Conservation (phyloP, 2,888 invertebrate species). For the Atrina japonica region DNA sequence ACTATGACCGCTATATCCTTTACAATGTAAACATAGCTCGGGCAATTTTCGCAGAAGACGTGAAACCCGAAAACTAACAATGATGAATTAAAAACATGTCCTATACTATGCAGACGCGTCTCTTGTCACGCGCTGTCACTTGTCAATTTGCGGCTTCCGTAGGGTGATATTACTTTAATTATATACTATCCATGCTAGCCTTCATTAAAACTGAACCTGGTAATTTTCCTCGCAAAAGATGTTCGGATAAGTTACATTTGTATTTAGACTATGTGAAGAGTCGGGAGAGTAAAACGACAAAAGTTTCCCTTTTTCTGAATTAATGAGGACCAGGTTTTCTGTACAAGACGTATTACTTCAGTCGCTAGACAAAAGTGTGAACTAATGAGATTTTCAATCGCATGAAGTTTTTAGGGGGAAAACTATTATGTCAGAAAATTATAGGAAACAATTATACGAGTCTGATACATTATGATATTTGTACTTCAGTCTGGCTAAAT, state of each 20-base stretch:
- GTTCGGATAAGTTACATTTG: conserved; percentile 39
- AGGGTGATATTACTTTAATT: conserved; percentile 46
- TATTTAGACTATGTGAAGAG: conserved; percentile 37
- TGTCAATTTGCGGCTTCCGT: conserved; percentile 43
- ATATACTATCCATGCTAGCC: conserved; percentile 37
- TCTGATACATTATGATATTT: no score
- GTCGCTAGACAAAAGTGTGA: background rate
- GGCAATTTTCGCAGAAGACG: conserved; percentile 33
- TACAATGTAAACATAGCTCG: conserved; percentile 39
- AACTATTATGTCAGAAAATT: background rate
- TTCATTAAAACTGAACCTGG: conserved; percentile 42
- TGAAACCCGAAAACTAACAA: conserved; percentile 27
- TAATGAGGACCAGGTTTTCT: conserved; percentile 3
- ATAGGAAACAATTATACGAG: no score
- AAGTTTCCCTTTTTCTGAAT: conserved; percentile 13
- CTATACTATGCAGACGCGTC: conserved; percentile 11
- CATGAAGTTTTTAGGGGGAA: background rate
- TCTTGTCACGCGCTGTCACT: conserved; percentile 28
- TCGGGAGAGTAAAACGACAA: conserved; percentile 11
- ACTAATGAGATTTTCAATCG: background rate
- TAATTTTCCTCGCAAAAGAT: conserved; percentile 36
- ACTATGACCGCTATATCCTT: conserved; percentile 22
- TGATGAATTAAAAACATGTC: conserved; percentile 33
- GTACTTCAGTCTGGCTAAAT: no score
- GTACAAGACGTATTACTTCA: background rate